Conservation (phyloP, 2,797 vertebrate species). For the Acrossocheilus fasciatus region DNA sequence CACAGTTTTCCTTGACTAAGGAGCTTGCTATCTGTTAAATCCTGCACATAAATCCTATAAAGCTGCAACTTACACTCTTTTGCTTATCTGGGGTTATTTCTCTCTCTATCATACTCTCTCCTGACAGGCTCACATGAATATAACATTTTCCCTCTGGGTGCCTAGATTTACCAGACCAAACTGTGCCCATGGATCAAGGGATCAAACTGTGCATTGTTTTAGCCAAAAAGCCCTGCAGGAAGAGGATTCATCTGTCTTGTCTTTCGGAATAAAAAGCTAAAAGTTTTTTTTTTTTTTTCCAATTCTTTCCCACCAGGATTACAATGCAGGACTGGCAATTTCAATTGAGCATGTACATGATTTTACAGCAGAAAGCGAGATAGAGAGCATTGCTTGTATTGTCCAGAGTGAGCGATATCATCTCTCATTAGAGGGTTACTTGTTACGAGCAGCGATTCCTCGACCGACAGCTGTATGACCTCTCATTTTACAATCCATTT, state of each 20-base stretch:
- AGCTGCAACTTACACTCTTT: slow-evolving; percentile 4
- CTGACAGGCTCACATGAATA: slow-evolving; percentile 28
- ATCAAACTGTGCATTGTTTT: slow-evolving; percentile 44
- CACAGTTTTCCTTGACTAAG: slow-evolving; percentile 16
- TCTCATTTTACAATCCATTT: slow-evolving; percentile 47
- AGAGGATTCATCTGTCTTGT: slow-evolving; percentile 11
- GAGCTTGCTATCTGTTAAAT: slow-evolving; percentile 19
- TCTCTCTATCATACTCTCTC: not conserved
- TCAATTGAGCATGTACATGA: not conserved
- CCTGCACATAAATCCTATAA: slow-evolving; percentile 8
- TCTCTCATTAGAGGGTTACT: slow-evolving; percentile 23
- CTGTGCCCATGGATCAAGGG: slow-evolving; percentile 28
- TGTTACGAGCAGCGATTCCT: slow-evolving; percentile 3
- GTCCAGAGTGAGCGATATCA: not conserved
- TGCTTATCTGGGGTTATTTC: not conserved
- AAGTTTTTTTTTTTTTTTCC: not conserved
- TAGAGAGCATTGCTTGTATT: not conserved
- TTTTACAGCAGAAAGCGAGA: not conserved
- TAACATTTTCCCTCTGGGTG: slow-evolving; percentile 50
- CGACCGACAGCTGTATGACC: slow-evolving; percentile 11
- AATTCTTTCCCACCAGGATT: not conserved
- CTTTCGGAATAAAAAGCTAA: not conserved
- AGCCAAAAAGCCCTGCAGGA: slow-evolving; percentile 36
- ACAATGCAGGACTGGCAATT: not conserved
- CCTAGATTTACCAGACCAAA: slow-evolving; percentile 40